Conservation (phyloP, 2,113 vertebrate species). For the Heterocephalus glaber region DNA sequence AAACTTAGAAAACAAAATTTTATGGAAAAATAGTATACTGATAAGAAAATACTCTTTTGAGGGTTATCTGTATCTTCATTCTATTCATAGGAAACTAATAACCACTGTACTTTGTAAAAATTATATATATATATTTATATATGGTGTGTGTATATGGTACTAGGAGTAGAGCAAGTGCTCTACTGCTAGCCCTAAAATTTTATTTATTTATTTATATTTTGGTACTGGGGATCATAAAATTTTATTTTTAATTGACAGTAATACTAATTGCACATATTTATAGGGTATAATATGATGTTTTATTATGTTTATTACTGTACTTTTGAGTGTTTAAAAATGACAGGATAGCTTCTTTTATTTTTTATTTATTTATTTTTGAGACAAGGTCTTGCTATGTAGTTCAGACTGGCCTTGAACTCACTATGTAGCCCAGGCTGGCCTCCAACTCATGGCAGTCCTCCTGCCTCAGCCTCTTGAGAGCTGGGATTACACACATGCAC, state of each 20-base stretch:
- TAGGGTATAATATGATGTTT: not conserved
- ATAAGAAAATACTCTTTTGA: constrained; percentile 1
- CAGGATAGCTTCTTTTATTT: not conserved
- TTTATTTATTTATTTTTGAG: not conserved
- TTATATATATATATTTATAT: not conserved
- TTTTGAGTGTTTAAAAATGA: not conserved
- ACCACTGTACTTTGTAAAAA: not conserved
- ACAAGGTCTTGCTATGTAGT: not conserved
- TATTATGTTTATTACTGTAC: not conserved
- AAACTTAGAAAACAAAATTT: constrained; percentile 21
- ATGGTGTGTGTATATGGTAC: not conserved
- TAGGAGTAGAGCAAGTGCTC: not conserved
- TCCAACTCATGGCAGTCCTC: not conserved
- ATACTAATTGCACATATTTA: not conserved
- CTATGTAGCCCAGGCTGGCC: not conserved
- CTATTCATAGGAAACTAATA: not conserved
- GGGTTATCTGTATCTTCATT: not conserved
- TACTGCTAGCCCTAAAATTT: not conserved
- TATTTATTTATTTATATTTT: no score
- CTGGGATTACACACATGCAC: not conserved
- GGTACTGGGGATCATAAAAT: no score
- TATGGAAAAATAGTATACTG: not conserved
- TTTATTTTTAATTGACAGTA: not conserved
- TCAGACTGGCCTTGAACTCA: not conserved
- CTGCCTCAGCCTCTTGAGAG: not conserved